Percentiles rank a stretch among this genome's conserved stretches.
These are phyloP conservation scores for Microplitis deprimator DNA, from an alignment of 2,888 invertebrate species.

Conservation along the genomic window DNA sequence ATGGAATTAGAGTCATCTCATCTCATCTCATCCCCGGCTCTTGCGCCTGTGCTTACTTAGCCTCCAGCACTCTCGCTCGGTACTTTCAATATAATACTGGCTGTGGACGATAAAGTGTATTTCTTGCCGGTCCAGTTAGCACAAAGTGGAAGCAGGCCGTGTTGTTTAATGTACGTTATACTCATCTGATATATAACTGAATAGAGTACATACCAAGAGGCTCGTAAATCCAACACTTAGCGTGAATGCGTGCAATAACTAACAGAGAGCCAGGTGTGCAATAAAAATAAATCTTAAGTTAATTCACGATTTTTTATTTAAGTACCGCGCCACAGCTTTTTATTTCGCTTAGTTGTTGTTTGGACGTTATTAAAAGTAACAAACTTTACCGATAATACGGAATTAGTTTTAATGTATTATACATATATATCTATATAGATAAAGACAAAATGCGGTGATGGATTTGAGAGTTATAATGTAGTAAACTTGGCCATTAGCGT, in stretches of 20 bases:
- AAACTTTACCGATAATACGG: background rate
- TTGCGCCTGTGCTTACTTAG: too few species aligned
- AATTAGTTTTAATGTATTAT: constrained; percentile 7
- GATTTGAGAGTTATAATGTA: constrained; percentile 32
- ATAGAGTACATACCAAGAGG: background rate
- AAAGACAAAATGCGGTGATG: constrained; percentile 10
- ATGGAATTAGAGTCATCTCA: constrained; percentile 1
- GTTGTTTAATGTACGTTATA: constrained; percentile 10
- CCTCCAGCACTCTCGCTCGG: background rate
- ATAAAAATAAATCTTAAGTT: background rate
- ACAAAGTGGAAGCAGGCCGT: constrained; percentile 16
- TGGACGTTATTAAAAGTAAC: background rate
- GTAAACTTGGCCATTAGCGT: constrained; percentile 36
- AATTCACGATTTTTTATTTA: constrained; percentile 5
- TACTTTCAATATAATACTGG: constrained; percentile 20
- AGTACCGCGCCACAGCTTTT: background rate
- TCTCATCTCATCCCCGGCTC: background rate
- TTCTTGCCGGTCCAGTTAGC: constrained; percentile 36
- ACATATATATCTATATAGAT: constrained; percentile 7
- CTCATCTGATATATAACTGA: background rate
- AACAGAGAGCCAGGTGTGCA: background rate
- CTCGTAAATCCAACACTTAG: constrained; percentile 24
- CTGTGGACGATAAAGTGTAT: constrained; percentile 33
- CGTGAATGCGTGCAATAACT: constrained; percentile 14
- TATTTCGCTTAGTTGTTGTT: background rate